A percentile compares a stretch with the other conserved stretches of the same genome.
These are phyloP conservation scores for Poecilus cupreus DNA, from an alignment of 2,888 invertebrate genomes.

Conservation along the genomic window DNA sequence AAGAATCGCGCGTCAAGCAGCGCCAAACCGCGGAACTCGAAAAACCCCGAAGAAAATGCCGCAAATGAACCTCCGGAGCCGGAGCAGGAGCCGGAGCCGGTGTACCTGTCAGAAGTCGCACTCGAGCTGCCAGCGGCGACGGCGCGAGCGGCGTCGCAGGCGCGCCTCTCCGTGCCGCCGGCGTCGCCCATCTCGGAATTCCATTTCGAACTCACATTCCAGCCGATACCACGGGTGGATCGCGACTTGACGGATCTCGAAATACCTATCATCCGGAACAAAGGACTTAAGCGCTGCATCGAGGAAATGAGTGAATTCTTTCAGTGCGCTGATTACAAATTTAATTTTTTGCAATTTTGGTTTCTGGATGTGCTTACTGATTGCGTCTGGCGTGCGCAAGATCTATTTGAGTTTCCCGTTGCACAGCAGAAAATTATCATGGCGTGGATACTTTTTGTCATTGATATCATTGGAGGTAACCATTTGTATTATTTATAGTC, in stretches of 20 bases:
- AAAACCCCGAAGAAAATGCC: neutral
- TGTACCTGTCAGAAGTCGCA: conserved; percentile 20
- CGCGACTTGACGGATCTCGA: conserved; percentile 62
- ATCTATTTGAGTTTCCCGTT: conserved; percentile 68
- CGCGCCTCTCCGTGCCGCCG: conserved; percentile 63
- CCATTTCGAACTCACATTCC: conserved; percentile 62
- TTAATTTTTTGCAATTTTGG: conserved; percentile 70
- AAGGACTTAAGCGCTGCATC: conserved; percentile 68
- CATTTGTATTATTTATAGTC: neutral
- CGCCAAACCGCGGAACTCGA: neutral
- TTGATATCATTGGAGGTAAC: conserved; percentile 69
- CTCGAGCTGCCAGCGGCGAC: neutral
- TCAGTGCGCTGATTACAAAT: conserved; percentile 66
- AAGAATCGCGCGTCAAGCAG: neutral
- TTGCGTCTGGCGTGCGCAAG: conserved; percentile 71
- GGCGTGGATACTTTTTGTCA: conserved; percentile 69
- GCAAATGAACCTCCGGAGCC: neutral
- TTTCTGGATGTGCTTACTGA: conserved; percentile 71
- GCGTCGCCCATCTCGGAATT: conserved; percentile 65
- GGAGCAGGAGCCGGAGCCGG: neutral
- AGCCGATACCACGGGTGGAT: neutral
- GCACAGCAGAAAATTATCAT: conserved; percentile 68
- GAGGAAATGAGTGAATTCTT: conserved; percentile 67
- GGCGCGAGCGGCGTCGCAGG: neutral
- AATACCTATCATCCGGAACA: conserved; percentile 68